Evolutionary conservation across 2,888 invertebrate genomes (phyloP).

Genomic region (Hemistola chrysoprasaria): DNA sequence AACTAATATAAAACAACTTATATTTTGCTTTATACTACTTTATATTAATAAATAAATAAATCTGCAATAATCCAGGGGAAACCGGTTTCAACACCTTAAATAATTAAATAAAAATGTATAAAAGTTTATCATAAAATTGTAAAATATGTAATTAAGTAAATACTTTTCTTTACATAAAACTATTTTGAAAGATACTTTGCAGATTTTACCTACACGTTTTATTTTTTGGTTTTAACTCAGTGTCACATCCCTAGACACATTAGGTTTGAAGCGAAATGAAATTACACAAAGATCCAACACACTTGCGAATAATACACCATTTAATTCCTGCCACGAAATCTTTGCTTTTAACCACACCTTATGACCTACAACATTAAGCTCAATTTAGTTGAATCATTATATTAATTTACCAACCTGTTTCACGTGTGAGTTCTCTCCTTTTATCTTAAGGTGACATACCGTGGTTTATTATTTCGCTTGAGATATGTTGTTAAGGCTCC

Average conservation of each 20-base stretch:
- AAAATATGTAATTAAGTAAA: no score
- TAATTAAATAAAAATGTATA: no score
- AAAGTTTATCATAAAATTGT: no score
- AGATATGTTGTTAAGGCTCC: slow-evolving; percentile 61
- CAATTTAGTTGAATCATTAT: slow-evolving; percentile 6
- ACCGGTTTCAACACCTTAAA: no score
- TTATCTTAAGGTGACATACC: slow-evolving; percentile 75
- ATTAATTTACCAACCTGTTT: slow-evolving; percentile 61
- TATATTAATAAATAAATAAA: no score
- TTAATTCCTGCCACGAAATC: slow-evolving; percentile 51
- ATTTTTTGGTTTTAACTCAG: no score
- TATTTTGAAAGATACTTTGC: no score
- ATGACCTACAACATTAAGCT: slow-evolving; percentile 9
- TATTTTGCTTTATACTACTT: no score
- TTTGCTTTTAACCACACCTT: slow-evolving; percentile 22
- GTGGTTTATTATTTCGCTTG: slow-evolving; percentile 73
- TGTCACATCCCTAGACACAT: slow-evolving; percentile 51
- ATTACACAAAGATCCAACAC: slow-evolving; percentile 72
- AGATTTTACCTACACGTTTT: no score
- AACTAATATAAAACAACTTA: no score
- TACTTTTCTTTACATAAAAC: no score
- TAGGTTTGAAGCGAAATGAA: slow-evolving; percentile 72
- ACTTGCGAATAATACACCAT: slow-evolving; percentile 72
- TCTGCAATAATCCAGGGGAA: no score
- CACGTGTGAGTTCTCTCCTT: slow-evolving; percentile 69